Percentiles rank a stretch among this genome's conserved stretches.
These are phyloP conservation scores for Scaptomyza reducta DNA, from an alignment of 2,888 invertebrate genomes.

Conservation along the genomic window DNA sequence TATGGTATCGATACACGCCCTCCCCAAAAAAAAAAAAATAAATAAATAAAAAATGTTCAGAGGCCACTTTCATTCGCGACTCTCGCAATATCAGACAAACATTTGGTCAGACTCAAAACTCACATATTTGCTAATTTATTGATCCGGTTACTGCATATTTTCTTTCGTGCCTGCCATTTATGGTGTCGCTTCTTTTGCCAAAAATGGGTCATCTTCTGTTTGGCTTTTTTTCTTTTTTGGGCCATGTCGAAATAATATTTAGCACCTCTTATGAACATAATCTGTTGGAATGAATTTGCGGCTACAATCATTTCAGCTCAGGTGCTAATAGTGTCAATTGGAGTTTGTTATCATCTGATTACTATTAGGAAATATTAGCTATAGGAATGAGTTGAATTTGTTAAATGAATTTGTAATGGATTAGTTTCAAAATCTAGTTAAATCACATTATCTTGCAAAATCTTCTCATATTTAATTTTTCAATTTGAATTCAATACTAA, in stretches of 20 bases:
- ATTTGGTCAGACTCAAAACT: slow-evolving; percentile 18
- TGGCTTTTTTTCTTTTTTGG: slow-evolving; percentile 32
- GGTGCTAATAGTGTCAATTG: slow-evolving; percentile 39
- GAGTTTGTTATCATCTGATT: slow-evolving; percentile 13
- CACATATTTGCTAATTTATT: slow-evolving; percentile 77
- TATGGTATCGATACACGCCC: slow-evolving; percentile 61
- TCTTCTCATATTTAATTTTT: neutral
- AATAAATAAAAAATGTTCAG: neutral
- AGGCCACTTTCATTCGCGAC: slow-evolving; percentile 65
- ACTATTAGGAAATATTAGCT: neutral
- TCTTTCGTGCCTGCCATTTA: slow-evolving; percentile 45
- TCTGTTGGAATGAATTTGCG: slow-evolving; percentile 7
- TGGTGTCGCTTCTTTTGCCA: slow-evolving; percentile 8
- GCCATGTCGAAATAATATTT: slow-evolving; percentile 60
- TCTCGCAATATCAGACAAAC: slow-evolving; percentile 57
- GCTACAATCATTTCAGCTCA: neutral
- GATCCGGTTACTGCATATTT: slow-evolving; percentile 68
- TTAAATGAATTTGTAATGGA: neutral
- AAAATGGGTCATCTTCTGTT: slow-evolving; percentile 70
- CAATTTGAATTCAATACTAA: too few species aligned
- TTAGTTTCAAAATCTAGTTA: neutral
- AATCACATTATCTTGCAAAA: neutral
- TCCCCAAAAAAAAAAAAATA: slow-evolving; percentile 20
- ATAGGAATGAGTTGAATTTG: neutral
- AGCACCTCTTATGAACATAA: slow-evolving; percentile 56